A percentile compares a stretch with the other conserved stretches of the same genome.
These are phyloP conservation scores for Rostratula benghalensis DNA, from an alignment of 2,113 vertebrate genomes.

Conservation along the genomic window DNA sequence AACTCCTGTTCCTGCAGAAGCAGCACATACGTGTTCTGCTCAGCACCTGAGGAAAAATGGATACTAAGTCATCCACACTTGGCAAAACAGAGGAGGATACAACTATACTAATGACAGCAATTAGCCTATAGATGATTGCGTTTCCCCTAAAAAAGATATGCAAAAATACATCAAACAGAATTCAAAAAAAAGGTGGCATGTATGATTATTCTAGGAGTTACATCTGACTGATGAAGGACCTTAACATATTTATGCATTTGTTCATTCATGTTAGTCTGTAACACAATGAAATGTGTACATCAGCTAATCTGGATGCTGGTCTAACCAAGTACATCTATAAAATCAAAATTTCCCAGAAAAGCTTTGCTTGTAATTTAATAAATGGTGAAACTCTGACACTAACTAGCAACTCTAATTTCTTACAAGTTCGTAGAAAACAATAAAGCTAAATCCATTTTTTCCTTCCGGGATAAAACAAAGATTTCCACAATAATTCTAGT, in stretches of 20 bases:
- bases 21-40: not conserved
- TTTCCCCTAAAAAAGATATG: not conserved
- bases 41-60: not conserved
- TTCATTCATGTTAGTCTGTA: not conserved
- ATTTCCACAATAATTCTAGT: not conserved
- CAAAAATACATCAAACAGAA: not conserved
- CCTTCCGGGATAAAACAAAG: not conserved
- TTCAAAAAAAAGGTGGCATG: not conserved
- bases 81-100: not conserved
- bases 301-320: not conserved
- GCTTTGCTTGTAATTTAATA: not conserved
- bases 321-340: not conserved
- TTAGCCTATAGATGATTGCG: not conserved
- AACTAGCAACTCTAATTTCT: not conserved
- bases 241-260: not conserved
- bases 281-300: not conserved
- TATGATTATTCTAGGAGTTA: not conserved
- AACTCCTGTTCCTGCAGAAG: not conserved
- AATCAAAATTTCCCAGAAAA: not conserved
- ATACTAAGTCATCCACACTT: accelerated
- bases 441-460: not conserved
- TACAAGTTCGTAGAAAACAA: not conserved
- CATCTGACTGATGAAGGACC: not conserved
- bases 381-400: not conserved
- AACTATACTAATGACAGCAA: not conserved